Base-by-base conservation (phyloP, 2,888 invertebrate genomes). In the Drosophila anceps region DNA sequence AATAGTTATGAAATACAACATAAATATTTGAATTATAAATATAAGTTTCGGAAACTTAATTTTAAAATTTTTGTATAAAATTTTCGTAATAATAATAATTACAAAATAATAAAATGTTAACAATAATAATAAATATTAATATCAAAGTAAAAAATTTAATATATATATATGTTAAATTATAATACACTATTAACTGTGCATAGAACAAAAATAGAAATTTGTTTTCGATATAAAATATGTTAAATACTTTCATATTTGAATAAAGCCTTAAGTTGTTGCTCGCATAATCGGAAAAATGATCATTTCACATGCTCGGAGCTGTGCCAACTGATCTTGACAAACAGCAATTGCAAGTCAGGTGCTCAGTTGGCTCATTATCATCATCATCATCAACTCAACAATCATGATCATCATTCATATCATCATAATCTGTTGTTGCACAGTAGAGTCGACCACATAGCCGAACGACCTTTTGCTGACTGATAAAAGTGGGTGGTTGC, bases 401-500 rank as follows among this genome's bases (percentile, higher is more conserved):
- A 20, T 69, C 46, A 59, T 68, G 18, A 62, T 70, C 48, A 41
- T 48, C 57, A 35, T 69, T 41, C 20, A 24, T 37, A 60, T 64
- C 20, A 57, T 66, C 44, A 20, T 61, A 60, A 31, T 15, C 31
- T 20, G 51, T 51, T 43, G 50, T 41, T 50, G 18, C 46, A 33
- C 31, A 33, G 51, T 78, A 76, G 69, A 71, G 66, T 55, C 84
- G 51, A 73, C 84, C 73, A 67, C 69, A 81, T 81, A 79, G 87
- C 79, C 73, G 82, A 87, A 89, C 84, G 90, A 87, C 90, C 84
- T 84, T 88, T 88, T 81, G 81, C 82, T 84, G 84, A 87, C 90
- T 84, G 87, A 89, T 87, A 87, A 87, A 84, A 84, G 74, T 89
- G 90, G 89, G 89, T 79, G 86, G 83, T 67, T 61, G 66, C 57